Base-by-base conservation (phyloP, 2,797 vertebrate species). In the Perodicticus potto region DNA sequence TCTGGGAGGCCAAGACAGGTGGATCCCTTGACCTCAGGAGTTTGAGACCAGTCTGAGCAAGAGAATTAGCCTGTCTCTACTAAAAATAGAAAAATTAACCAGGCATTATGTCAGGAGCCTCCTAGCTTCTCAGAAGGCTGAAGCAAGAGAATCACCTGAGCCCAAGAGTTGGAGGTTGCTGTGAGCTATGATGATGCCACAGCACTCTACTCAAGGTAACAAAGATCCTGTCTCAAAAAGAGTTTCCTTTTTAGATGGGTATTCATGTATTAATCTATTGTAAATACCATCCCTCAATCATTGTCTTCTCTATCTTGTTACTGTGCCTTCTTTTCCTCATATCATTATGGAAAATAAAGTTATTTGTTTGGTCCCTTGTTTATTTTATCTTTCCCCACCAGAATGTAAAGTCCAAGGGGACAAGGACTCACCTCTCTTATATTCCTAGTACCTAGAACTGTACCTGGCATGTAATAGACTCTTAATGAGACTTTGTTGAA, bases 381-480 rank as follows among this genome's bases (percentile, higher is more conserved):
- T 90, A 82, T 86, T 96, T 82, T 70, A 22, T 14, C 73, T 86
- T 86, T 72, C 37, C 74, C 6, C 40, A 73, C 27, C 16, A 73
- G 53, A 81, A 81, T 72, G 29, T 78, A 86, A 92, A 29, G 34
- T 82, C 9, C 22, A 82, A 78, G 29, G 13, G 3, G 32, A 19
- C 70, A 85, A 7, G 25, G 10, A 55, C 7, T 59, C 67, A 61
- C 73, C 7, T 78, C 25, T 89, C 43, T 70, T 89, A 72, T 23
- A 72, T 27, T 0, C 17, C 5, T 40, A 73, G 22, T 78, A 77
- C n/a, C 27, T 69, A 94, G 29, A 80, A 93, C 19, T 23, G 11
- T 32, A 55, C 29, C 40, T 70, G 40, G 32, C n/a, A 70, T 69
- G 7, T 81, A 86, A 57, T 37, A 85, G 32, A 25, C 57, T 85